Base-by-base conservation (phyloP, 2,888 invertebrate genomes). In the Biston betularia region DNA sequence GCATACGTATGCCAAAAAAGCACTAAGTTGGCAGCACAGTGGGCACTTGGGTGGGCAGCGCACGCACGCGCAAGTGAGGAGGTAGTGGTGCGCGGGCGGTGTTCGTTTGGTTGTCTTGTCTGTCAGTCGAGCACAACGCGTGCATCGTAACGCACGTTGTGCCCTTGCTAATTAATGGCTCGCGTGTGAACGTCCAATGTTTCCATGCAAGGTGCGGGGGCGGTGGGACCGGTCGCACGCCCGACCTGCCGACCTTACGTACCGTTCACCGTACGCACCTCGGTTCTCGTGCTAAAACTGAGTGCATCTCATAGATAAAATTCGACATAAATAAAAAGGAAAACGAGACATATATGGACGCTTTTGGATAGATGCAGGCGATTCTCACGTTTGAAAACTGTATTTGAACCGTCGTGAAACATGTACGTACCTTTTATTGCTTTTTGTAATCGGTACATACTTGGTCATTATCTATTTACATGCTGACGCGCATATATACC, bases 181-280 rank as follows among this genome's bases (percentile, higher is more conserved):
- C 73, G 70, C 67, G 74, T 73, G 73, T 69, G 80, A 81, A 78
- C 80, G 82, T 75, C 78, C 78, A 77, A 82, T 81, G 83, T 77
- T 73, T 64, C 78, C 77, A 79, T 77, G 83, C 77, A 74, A 77
- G 81, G 87, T 67, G 89, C 89, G 89, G 88, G 87, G 89, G 89
- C 88, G 88, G 87, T 75, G 83, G 79, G 87, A 90, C 90, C 89
- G 89, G 91, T 90, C 89, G 86, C 79, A 82, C 85, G 80, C 76
- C 80, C 86, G 92, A 91, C 93, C 93, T 87, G 92, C 90, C 94
- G 94, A 94, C 95, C 94, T 94, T 92, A 94, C 93, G 91, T 87
- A 89, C 91, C 91, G 89, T 89, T 90, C 90, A 89, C 90, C 84
- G 79, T 80, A 90, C 88, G 89, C 89, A 89, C 85, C 68, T 44